Evolutionary conservation across 2,113 vertebrate genomes (phyloP).

Genomic region (Sula dactylatra): DNA sequence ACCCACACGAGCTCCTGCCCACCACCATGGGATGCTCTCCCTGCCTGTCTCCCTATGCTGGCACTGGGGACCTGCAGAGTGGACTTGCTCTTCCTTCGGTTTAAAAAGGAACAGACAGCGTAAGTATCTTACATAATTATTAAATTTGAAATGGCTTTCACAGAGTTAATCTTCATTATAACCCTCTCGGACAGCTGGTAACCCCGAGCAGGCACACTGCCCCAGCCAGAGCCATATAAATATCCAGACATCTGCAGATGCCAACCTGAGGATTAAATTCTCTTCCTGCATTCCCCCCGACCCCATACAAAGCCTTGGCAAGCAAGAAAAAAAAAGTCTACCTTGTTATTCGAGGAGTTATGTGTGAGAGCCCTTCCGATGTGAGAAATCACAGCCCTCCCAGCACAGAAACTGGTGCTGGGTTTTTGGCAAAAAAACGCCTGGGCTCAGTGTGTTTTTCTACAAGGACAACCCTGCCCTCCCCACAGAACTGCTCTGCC

Average conservation of each 20-base stretch:
- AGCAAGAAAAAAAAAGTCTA: not conserved
- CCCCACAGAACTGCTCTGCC: not conserved
- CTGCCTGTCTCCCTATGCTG: accelerated
- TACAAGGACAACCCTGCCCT: not conserved
- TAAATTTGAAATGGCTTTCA: constrained; percentile 1
- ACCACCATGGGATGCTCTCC: accelerated
- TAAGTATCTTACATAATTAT: constrained; percentile 38
- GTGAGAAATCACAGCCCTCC: not conserved
- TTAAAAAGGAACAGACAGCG: not conserved
- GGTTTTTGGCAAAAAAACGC: not conserved
- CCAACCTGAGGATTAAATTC: constrained; percentile 1
- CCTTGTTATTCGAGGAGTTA: not conserved
- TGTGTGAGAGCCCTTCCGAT: not conserved
- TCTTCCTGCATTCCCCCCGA: not conserved
- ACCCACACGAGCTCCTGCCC: not conserved
- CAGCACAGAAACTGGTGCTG: accelerated
- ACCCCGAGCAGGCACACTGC: not conserved
- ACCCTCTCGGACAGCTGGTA: constrained; percentile 15
- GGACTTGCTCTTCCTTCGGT: not conserved
- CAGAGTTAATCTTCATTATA: constrained; percentile 43
- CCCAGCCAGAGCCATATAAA: not conserved
- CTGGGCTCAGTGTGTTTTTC: not conserved
- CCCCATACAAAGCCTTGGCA: not conserved
- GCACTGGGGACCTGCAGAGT: not conserved
- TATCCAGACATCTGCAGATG: constrained; percentile 10